Conservation (phyloP, 2,113 vertebrate genomes). For the Pomatorhinus ruficollis region DNA sequence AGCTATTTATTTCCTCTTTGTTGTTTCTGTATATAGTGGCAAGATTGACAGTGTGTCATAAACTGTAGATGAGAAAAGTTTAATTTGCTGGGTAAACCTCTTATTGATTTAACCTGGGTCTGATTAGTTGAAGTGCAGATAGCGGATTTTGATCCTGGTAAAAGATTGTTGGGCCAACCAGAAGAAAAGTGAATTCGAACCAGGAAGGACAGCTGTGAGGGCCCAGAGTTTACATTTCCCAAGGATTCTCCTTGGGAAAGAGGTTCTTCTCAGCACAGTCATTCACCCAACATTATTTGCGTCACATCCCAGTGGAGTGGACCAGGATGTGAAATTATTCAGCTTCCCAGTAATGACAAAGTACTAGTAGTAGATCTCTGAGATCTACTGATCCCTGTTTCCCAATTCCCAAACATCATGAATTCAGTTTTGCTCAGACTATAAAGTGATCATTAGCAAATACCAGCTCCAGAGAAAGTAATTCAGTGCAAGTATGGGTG, state of each 20-base stretch:
- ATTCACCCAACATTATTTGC: not conserved
- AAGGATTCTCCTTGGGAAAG: not conserved
- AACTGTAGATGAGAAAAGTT: not conserved
- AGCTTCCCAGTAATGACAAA: not conserved
- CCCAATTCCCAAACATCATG: not conserved
- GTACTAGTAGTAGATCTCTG: not conserved
- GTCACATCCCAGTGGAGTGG: not conserved
- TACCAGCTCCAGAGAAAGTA: not conserved
- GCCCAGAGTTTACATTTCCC: not conserved
- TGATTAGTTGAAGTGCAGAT: not conserved
- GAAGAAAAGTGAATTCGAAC: not conserved
- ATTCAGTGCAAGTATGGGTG: not conserved
- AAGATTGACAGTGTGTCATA: not conserved
- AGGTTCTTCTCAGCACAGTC: not conserved
- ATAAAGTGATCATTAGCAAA: not conserved
- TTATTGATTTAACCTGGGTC: not conserved
- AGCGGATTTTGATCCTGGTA: not conserved
- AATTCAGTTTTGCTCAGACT: not conserved
- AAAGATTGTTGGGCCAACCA: not conserved
- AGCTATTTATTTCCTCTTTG: not conserved
- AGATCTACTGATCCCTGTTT: not conserved
- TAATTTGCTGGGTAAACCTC: conserved; percentile 6
- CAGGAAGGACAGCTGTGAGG: not conserved
- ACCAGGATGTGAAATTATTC: not conserved
- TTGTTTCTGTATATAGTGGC: not conserved